Conservation (phyloP, 2,113 vertebrate species). For the Cyprinodon tularosa region DNA sequence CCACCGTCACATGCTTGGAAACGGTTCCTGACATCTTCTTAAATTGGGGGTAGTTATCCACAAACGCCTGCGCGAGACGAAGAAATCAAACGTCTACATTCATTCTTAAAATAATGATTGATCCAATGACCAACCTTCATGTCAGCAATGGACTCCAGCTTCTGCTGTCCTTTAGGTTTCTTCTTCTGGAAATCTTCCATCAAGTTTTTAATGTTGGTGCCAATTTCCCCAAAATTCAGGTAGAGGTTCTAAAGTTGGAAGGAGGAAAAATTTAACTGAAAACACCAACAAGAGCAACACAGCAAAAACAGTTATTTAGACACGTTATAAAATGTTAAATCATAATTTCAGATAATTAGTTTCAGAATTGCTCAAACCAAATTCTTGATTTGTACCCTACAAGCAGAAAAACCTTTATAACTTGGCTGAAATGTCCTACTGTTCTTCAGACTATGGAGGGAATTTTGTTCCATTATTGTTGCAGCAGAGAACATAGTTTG, state of each 20-base stretch:
- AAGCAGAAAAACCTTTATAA: too few species aligned
- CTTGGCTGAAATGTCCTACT: too few species aligned
- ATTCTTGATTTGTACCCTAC: too few species aligned
- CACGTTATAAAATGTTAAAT: too few species aligned
- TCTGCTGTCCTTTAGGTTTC: slow-evolving; percentile 94
- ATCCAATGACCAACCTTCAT: slow-evolving; percentile 85
- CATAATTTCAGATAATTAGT: too few species aligned
- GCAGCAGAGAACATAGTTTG: too few species aligned
- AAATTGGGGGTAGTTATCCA: slow-evolving; percentile 98
- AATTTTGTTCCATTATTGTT: too few species aligned
- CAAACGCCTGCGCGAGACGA: slow-evolving; percentile 85
- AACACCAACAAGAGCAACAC: neutral
- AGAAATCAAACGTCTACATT: neutral
- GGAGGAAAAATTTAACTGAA: neutral
- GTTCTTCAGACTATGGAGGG: too few species aligned
- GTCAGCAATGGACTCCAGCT: slow-evolving; percentile 93
- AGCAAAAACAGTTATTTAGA: neutral
- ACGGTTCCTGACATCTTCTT: slow-evolving; percentile 98
- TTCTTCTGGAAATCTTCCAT: slow-evolving; percentile 99
- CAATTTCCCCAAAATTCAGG: slow-evolving; percentile 97
- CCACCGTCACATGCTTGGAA: slow-evolving; percentile 96
- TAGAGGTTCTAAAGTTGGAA: slow-evolving; percentile 87
- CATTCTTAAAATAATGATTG: neutral
- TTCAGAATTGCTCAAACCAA: too few species aligned
- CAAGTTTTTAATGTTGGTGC: slow-evolving; percentile 96